Base-by-base conservation (phyloP, 2,888 invertebrate species). In the Limenitis camilla region DNA sequence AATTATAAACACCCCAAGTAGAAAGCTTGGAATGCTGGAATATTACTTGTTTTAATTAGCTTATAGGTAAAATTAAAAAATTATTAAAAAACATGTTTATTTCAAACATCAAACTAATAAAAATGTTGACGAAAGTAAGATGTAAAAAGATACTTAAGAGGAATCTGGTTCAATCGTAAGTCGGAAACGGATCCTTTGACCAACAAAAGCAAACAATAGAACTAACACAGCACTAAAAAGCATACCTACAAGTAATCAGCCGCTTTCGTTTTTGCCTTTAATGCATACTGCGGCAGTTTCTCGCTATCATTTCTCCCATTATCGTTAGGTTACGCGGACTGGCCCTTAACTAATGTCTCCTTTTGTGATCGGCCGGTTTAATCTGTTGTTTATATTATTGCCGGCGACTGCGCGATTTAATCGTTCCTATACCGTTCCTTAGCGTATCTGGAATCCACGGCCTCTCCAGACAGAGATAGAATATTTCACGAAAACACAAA, bases 321-420 rank as follows among this genome's bases (percentile, higher is more conserved):
- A 84, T 82, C 78, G 74, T 74, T 75, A 73, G 61, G 70, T 71
- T 76, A 80, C 76, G 73, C 73, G 67, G 69, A 71, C 71, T 67
- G 64, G 72, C 67, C 72, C 76, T 75, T 82, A 81, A 81, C 80
- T 83, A 81, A 83, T 85, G 84, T 83, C 81, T 84, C 81, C 84
- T 83, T 84, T 85, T 85, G 84, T 82, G 77, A 81, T 77, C 78
- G 63, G 72, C 73, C 76, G 71, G 74, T 77, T 78, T 82, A 83
- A 85, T 85, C 83, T 80, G 82, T 84, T 83, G 83, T 81, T 83
- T 85, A 85, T 84, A 83, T 83, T 85, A 85, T 84, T 85, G 76
- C 77, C 68, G 65, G 70, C 71, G 77, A 77, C 71, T 72, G 71
- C 61, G 72, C 78, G 84, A 86, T 86, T 76, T 83, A 78, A 85